Base-by-base conservation (phyloP, 2,113 vertebrate genomes). In the Strix uralensis region DNA sequence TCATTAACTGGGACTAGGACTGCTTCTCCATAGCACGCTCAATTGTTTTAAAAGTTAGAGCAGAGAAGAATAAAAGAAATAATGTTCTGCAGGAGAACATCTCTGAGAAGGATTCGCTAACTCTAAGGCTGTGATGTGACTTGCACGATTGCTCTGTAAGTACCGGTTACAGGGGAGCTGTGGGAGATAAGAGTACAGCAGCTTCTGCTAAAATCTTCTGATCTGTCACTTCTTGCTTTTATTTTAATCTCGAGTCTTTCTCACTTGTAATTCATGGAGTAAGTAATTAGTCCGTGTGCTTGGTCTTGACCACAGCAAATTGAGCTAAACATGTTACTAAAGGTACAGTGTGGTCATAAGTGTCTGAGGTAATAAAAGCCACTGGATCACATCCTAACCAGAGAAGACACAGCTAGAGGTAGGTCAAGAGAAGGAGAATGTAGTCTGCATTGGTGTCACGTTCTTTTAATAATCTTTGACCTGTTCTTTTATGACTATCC, bases 371-470 rank as follows among this genome's bases (percentile, higher is more conserved):
- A 65, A 84, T 61, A 81, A 65, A 89, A 97, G 81, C 80, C 90
- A 42, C 88, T 81, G 95, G 61, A 22, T 78, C 44, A 16, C 23
- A 26, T 86, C 54, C 71, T 49, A 71, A 11, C 66, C 46, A 19
- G 78, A 70, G 42, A 32, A 92, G 54, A 67, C 80, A 92, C 71
- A 91, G 83, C 82, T 81, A 88, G 20, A 49, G 82, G 93, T 20
- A 54, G 81, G 16, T 52, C 20, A 73, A 34, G 88, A 74, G 72
- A 26, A 65, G 69, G 26, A 71, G 5, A 23, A 42, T 6, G 58
- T 29, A 17, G 29, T 54, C 65, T 80, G 18, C 73, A 54, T 77
- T 51, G 8, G 15, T 1, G 3, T 65, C 47, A 1, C 29, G 6
- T 21, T 57, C 34, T 81, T 74, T 54, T 5, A 63, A 27, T 86